Evolutionary conservation across 2,888 invertebrate genomes (phyloP), one percentile per base, ranked within the genome.

Genomic region (Hyppa rectilinea): DNA sequence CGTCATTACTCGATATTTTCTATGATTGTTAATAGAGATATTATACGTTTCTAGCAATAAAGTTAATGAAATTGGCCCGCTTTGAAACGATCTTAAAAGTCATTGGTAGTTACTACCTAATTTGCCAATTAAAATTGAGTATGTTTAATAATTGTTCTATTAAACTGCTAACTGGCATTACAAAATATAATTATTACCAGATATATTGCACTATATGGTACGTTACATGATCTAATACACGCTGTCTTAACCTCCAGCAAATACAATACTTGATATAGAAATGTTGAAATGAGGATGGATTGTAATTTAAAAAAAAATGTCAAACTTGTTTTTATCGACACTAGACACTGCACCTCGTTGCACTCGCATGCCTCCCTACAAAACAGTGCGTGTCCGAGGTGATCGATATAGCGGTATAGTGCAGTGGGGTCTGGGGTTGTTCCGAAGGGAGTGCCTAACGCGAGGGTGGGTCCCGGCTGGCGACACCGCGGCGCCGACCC

Each of bases 371-470:
- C 78, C 56, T 77, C 77, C 53, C 78, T 78, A n/a, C n/a, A n/a
- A 70, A n/a, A 26, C n/a, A 90, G 83, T 86, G 87, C 85, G 87
- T 89, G 90, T 89, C 89, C 90, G 52, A 87, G 85, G 88, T 92
- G 92, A 94, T 94, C 94, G 92, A 93, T 92, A 93, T 49, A 78
- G 78, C 52, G 60, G 62, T 62, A 43, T 49, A 62, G 79, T 72
- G 75, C 65, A 82, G 63, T 62, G 82, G 82, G 82, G 77, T 68
- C 82, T 84, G 87, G 89, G 89, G 89, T 86, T 83, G 88, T 77
- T 80, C 85, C 85, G 83, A 83, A 85, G 88, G 87, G 89, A 86
- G 87, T 79, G 83, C 80, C 81, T 56, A 78, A 83, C 86, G 88
- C 86, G 87, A 86, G 87, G 83, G 80, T 73, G 79, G 74, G 70